Conservation (phyloP, 2,888 invertebrate genomes). For the Laothoe populi region DNA sequence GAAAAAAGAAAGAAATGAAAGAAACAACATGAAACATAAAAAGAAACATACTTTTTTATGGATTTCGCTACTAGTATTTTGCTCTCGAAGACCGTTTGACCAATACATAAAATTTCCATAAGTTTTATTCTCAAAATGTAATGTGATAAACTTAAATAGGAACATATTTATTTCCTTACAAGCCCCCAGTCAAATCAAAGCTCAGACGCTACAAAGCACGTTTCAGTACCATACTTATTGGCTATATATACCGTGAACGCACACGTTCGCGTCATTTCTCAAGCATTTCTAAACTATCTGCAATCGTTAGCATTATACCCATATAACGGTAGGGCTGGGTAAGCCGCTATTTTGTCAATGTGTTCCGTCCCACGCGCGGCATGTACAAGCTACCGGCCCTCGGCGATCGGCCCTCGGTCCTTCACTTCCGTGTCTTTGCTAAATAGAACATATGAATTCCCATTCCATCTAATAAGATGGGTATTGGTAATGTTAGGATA, state of each 20-base stretch:
- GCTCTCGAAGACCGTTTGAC: too few species aligned
- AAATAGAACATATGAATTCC: constrained; percentile 51
- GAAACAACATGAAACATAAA: too few species aligned
- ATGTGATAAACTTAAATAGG: too few species aligned
- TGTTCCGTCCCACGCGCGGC: constrained; percentile 67
- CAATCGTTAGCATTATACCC: constrained; percentile 28
- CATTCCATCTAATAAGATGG: constrained; percentile 26
- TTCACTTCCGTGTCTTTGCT: constrained; percentile 58
- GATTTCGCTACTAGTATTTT: too few species aligned
- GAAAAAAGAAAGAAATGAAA: too few species aligned
- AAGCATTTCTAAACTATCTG: constrained; percentile 33
- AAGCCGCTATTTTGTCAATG: constrained; percentile 61
- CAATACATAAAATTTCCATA: too few species aligned
- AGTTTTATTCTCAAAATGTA: too few species aligned
- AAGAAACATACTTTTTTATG: too few species aligned
- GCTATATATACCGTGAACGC: constrained; percentile 20
- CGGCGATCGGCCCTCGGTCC: constrained; percentile 33
- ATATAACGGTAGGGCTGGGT: constrained; percentile 48
- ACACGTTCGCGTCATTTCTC: constrained; percentile 36
- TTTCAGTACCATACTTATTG: not conserved
- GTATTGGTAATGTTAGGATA: not conserved
- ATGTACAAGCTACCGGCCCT: constrained; percentile 61
- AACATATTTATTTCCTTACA: not conserved
- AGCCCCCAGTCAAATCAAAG: not conserved
- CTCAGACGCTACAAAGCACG: constrained; percentile 8